Evolutionary conservation across 2,888 invertebrate genomes (phyloP).

Genomic region (Drosophila kanekoi): DNA sequence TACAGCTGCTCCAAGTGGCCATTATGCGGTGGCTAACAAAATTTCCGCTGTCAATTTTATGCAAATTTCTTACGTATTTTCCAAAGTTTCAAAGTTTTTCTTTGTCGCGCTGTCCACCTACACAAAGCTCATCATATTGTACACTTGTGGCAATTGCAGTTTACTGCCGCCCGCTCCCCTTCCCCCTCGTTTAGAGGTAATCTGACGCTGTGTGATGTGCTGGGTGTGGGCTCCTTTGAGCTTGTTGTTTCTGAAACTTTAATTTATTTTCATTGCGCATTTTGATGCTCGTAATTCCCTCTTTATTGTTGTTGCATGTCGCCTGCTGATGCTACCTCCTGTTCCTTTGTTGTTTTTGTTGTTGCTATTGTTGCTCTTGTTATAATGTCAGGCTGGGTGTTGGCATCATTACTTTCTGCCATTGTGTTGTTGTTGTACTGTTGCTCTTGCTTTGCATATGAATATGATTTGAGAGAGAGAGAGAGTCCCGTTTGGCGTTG

Average conservation of each 20-base stretch:
- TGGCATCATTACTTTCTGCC: constrained; percentile 79
- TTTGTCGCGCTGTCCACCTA: constrained; percentile 47
- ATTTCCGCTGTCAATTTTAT: constrained; percentile 77
- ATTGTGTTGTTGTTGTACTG: constrained; percentile 52
- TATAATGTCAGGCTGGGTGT: constrained; percentile 76
- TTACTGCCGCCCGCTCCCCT: neutral
- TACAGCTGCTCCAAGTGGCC: constrained; percentile 82
- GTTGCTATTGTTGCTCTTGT: constrained; percentile 33
- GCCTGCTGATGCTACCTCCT: constrained; percentile 42
- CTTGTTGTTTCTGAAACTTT: constrained; percentile 76
- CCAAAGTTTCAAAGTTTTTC: constrained; percentile 47
- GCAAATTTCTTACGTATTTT: constrained; percentile 71
- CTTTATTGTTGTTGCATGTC: constrained; percentile 80
- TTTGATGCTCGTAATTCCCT: constrained; percentile 82
- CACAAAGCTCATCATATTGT: constrained; percentile 39
- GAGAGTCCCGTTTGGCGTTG: constrained; percentile 14
- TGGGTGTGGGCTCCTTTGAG: constrained; percentile 5
- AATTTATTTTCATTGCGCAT: constrained; percentile 84
- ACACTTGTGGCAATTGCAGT: constrained; percentile 55
- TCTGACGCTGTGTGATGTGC: constrained; percentile 18
- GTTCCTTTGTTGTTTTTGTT: constrained; percentile 27
- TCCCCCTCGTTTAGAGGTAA: constrained; percentile 27
- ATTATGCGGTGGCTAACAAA: constrained; percentile 70
- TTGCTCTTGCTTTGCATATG: constrained; percentile 75
- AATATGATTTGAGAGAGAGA: constrained; percentile 70